Percentiles rank a stretch among this genome's conserved stretches.
Conservation (phyloP, 2,888 invertebrate genomes). For the Caenorhabditis sulstoni region DNA sequence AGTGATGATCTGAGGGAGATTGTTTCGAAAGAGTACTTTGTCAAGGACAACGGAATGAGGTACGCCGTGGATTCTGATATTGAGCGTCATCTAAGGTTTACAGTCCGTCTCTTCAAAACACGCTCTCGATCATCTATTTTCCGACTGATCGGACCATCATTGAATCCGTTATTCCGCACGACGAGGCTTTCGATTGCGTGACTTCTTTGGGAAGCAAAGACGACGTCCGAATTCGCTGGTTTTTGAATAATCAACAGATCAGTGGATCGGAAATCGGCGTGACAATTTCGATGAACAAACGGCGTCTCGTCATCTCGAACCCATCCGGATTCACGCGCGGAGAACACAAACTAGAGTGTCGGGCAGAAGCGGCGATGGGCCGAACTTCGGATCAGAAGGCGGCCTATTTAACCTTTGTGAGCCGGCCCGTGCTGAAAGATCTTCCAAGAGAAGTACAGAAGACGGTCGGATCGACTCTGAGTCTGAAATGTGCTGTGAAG, state of each 20-base stretch:
- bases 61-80: background rate
- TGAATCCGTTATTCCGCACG: conserved; percentile 30
- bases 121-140: conserved; percentile 49
- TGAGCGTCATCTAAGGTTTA: background rate
- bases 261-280: conserved; percentile 59
- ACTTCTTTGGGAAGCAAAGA: conserved; percentile 46
- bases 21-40: conserved; percentile 50
- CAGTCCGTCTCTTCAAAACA: conserved; percentile 47
- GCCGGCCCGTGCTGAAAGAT: conserved; percentile 51
- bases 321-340: conserved; percentile 59
- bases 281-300: conserved; percentile 17
- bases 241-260: conserved; percentile 60
- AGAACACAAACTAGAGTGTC: conserved; percentile 65
- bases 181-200: conserved; percentile 58
- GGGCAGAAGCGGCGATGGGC: conserved; percentile 67
- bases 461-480: conserved; percentile 39
- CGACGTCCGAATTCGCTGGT: conserved; percentile 62
- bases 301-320: conserved; percentile 46
- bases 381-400: conserved; percentile 62
- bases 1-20: conserved; percentile 54
- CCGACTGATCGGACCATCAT: conserved; percentile 45
- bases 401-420: conserved; percentile 58
- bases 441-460: conserved; percentile 38
- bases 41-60: conserved; percentile 53
- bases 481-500: conserved; percentile 53